These are phyloP conservation scores for Cheilosia urbana DNA, from an alignment of 2,888 invertebrate genomes.

Conservation along the genomic window DNA sequence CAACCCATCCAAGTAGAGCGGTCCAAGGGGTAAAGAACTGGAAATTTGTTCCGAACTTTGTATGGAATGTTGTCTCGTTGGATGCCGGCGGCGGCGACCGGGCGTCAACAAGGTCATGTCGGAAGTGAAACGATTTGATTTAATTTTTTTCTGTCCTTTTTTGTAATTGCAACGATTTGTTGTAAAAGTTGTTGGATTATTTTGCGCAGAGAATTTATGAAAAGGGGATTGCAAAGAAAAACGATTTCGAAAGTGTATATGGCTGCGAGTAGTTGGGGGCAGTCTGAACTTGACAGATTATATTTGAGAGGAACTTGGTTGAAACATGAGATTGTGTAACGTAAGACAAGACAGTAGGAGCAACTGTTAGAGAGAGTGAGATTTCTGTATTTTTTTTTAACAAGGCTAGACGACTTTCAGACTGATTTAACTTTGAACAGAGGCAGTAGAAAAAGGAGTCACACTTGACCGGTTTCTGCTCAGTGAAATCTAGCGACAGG, in stretches of 20 bases:
- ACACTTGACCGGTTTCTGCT: too few species aligned
- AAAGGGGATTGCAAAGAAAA: background rate
- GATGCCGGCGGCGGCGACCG: conserved; percentile 5
- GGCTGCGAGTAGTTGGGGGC: too few species aligned
- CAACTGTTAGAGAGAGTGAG: too few species aligned
- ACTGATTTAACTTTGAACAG: too few species aligned
- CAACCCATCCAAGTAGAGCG: background rate
- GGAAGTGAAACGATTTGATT: conserved; percentile 44
- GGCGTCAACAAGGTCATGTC: conserved; percentile 54
- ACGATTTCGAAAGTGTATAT: background rate
- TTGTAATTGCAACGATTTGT: conserved; percentile 47
- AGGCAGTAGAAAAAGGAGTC: too few species aligned
- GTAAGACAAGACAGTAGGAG: too few species aligned
- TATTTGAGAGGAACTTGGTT: too few species aligned
- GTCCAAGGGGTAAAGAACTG: background rate
- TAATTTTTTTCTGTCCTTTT: conserved; percentile 25
- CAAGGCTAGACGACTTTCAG: too few species aligned
- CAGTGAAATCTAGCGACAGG: too few species aligned
- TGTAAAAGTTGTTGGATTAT: conserved; percentile 29
- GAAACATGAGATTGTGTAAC: too few species aligned
- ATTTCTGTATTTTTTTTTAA: too few species aligned
- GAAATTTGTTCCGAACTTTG: conserved; percentile 15
- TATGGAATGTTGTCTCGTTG: conserved; percentile 52
- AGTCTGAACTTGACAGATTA: too few species aligned
- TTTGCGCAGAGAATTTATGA: background rate